A percentile compares a stretch with the other conserved stretches of the same genome.
Evolutionary conservation across 2,888 invertebrate species (phyloP).

Genomic region (Lucinisca nassula): DNA sequence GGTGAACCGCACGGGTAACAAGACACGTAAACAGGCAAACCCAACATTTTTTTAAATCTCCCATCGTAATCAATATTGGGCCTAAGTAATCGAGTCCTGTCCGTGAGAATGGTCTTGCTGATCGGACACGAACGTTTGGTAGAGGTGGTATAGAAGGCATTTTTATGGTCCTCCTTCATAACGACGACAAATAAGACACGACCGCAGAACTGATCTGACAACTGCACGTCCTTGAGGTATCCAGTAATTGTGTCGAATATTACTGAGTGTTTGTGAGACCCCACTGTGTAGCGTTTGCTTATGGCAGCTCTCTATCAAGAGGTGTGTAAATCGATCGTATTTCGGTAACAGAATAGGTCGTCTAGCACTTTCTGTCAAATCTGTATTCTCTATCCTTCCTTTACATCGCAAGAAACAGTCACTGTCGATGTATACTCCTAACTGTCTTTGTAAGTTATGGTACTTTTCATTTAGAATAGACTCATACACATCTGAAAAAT

Average conservation of each 20-base stretch:
- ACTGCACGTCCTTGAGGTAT: constrained; percentile 44
- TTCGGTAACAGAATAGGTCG: constrained; percentile 16
- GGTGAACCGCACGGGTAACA: constrained; percentile 40
- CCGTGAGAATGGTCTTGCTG: constrained; percentile 23
- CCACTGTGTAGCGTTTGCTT: constrained; percentile 28
- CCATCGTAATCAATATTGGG: constrained; percentile 37
- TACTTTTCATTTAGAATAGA: not conserved
- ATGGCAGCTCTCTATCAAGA: constrained; percentile 26
- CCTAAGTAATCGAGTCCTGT: constrained; percentile 51
- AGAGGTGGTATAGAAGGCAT: constrained; percentile 43
- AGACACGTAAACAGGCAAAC: constrained; percentile 61
- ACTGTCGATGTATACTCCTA: constrained; percentile 18
- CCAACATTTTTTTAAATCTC: constrained; percentile 48
- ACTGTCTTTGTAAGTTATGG: constrained; percentile 17
- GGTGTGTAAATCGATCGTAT: not conserved
- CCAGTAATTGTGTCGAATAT: constrained; percentile 37
- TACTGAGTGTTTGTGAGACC: constrained; percentile 37
- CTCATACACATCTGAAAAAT: constrained; percentile 6
- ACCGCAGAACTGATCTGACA: no score
- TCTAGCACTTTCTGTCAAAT: constrained; percentile 19
- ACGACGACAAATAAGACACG: no score
- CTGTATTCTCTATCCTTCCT: constrained; percentile 23
- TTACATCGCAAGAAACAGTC: not conserved
- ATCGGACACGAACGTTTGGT: constrained; percentile 33
- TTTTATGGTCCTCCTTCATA: constrained; percentile 36